Conservation (phyloP, 2,888 invertebrate species). For the Morpho achilles region DNA sequence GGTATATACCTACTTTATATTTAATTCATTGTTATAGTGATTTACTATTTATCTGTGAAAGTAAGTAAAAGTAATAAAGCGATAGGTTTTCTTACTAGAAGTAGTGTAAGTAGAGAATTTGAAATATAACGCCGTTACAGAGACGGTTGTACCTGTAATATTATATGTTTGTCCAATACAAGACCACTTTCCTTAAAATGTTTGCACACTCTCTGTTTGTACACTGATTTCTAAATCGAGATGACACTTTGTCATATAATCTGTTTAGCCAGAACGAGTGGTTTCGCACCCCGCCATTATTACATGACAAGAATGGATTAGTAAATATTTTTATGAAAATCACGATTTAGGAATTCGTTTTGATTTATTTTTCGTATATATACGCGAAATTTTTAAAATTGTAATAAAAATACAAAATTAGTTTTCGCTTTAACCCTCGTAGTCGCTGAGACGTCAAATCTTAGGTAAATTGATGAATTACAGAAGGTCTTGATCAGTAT, state of each 20-base stretch:
- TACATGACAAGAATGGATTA: background rate
- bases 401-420: too few species aligned
- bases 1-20: too few species aligned
- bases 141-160: slow-evolving; percentile 23
- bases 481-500: too few species aligned
- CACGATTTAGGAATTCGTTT: too few species aligned
- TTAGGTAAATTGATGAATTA: too few species aligned
- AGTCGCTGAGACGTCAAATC: too few species aligned
- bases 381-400: too few species aligned
- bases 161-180: slow-evolving; percentile 15
- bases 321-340: slow-evolving; percentile 1
- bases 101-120: slow-evolving; percentile 37
- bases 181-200: slow-evolving; percentile 17
- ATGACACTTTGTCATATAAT: slow-evolving; percentile 7
- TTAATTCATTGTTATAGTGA: too few species aligned
- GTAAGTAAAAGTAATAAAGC: slow-evolving; percentile 29
- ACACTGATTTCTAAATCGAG: slow-evolving; percentile 22
- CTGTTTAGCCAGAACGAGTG: background rate
- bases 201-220: slow-evolving; percentile 14
- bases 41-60: slow-evolving; percentile 19
- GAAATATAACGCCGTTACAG: slow-evolving; percentile 41
- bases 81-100: slow-evolving; percentile 38
- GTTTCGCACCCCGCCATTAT: too few species aligned
- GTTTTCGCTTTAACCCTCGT: too few species aligned
- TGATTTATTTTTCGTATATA: too few species aligned